Conservation (phyloP, 30 jellyfish, hydroid and myxozoan species). For the Turritopsis dohrnii region DNA sequence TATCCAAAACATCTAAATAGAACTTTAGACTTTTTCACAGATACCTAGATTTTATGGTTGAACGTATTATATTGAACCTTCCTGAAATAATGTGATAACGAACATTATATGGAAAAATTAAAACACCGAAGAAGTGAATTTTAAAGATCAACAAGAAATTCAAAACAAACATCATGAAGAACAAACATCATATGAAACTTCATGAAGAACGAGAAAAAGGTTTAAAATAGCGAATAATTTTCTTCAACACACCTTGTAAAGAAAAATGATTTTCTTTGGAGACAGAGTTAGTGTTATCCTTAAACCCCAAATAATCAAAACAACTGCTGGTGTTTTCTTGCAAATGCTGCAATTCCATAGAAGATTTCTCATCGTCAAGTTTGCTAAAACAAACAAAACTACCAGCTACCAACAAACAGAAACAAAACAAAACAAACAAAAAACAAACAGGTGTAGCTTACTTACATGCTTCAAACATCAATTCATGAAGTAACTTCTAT, state of each 20-base stretch:
- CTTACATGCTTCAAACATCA: too few relatives aligned
- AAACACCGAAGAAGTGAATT: too few relatives aligned
- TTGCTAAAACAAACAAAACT: background rate
- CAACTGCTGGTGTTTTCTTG: slow-evolving; percentile 15
- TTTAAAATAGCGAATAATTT: too few relatives aligned
- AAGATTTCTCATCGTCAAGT: slow-evolving; percentile 29
- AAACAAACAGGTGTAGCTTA: background rate
- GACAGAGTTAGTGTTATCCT: background rate
- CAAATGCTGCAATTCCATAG: slow-evolving; percentile 25
- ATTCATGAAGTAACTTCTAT: background rate
- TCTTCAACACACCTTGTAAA: background rate
- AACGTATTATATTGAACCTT: too few relatives aligned
- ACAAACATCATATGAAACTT: too few relatives aligned
- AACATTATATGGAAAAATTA: too few relatives aligned
- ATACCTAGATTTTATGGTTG: background rate
- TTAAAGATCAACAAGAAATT: too few relatives aligned
- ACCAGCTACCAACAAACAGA: background rate
- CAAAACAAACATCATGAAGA: background rate
- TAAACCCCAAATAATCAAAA: slow-evolving; percentile 12
- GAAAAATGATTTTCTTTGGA: background rate
- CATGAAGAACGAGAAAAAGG: too few relatives aligned
- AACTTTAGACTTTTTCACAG: background rate
- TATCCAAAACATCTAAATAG: slow-evolving; percentile 60
- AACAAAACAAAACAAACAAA: background rate
- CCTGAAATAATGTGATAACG: too few relatives aligned